Conservation (phyloP, 2,888 invertebrate species). For the Spisula solida region DNA sequence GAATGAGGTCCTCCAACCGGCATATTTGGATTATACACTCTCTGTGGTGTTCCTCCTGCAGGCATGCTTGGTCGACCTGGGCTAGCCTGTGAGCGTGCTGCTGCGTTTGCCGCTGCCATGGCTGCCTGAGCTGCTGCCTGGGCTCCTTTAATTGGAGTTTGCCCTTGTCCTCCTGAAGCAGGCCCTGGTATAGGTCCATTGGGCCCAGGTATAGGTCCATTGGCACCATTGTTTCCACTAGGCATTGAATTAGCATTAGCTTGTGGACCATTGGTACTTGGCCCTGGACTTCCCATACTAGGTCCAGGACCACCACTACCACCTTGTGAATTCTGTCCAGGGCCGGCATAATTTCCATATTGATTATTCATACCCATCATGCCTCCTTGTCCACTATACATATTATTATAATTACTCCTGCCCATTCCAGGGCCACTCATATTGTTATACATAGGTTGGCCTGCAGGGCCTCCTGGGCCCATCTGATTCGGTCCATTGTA, state of each 20-base stretch:
- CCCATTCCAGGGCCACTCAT: slow-evolving; percentile 74
- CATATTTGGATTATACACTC: slow-evolving; percentile 74
- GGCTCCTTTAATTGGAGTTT: slow-evolving; percentile 81
- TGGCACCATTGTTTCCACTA: slow-evolving; percentile 59
- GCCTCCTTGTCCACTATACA: slow-evolving; percentile 72
- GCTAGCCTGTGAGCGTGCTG: slow-evolving; percentile 71
- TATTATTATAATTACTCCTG: slow-evolving; percentile 73
- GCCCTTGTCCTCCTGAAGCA: slow-evolving; percentile 56
- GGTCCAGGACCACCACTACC: slow-evolving; percentile 53
- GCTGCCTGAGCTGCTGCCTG: slow-evolving; percentile 86
- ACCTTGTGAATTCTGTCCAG: slow-evolving; percentile 52
- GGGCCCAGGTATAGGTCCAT: slow-evolving; percentile 65
- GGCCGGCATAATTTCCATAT: slow-evolving; percentile 73
- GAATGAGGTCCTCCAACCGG: slow-evolving; percentile 61
- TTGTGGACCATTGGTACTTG: slow-evolving; percentile 70
- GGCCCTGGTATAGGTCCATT: slow-evolving; percentile 65
- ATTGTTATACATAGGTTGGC: slow-evolving; percentile 77
- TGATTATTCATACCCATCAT: slow-evolving; percentile 80
- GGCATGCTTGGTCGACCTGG: slow-evolving; percentile 63
- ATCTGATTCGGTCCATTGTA: slow-evolving; percentile 80
- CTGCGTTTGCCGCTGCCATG: slow-evolving; percentile 85
- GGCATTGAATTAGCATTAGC: slow-evolving; percentile 67
- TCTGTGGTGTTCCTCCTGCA: slow-evolving; percentile 66
- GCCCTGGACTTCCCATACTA: slow-evolving; percentile 72
- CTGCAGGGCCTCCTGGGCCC: slow-evolving; percentile 67